Evolutionary conservation across 2,113 vertebrate genomes (phyloP), one percentile per base, ranked within the genome.

Genomic region (Engraulis encrasicolus): DNA sequence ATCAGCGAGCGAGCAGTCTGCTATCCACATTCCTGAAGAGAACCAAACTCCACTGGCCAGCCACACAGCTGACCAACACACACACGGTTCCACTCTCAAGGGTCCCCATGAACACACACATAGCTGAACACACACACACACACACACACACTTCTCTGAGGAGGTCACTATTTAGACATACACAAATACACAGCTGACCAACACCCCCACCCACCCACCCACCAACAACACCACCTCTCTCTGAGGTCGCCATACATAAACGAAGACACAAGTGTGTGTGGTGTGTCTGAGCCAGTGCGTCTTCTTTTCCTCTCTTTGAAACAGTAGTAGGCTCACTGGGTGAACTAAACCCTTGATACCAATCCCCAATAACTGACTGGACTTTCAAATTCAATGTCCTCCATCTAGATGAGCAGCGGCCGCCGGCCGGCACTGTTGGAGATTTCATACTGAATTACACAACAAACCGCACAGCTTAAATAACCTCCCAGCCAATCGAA

Each of bases 1-100:
- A 66, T 66, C 58, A 66, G 58, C 15, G 58, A n/a, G 58, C 23
- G n/a, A 31, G 15, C 58, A 31, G n/a, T n/a, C 23, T 66, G 58
- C n/a, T 66, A 66, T 66, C n/a, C 58, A 66, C 58, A 66, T 66
- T 66, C 58, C 58, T 31, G 23, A 27, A 66, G 23, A 66, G 58
- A 66, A n/a, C 23, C 1, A 12, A 11, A 27, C 23, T 66, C 7
- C n/a, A 31, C 58, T 14, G 23, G 7, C 31, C 7, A 27, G n/a
- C n/a, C n/a, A 66, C 58, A 66, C 58, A 66, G 58, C 58, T 66
- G 58, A 66, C 58, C 58, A 66, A 66, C n/a, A 23, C 58, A 66
- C n/a, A 27, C 9, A 66, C 23, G n/a, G n/a, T n/a, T n/a, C 1
- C 23, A 27, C 58, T 27, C 58, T 20, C 20, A n/a, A 20, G 52